Conservation (phyloP, 2,113 vertebrate species). For the Sebastes schlegelii region DNA sequence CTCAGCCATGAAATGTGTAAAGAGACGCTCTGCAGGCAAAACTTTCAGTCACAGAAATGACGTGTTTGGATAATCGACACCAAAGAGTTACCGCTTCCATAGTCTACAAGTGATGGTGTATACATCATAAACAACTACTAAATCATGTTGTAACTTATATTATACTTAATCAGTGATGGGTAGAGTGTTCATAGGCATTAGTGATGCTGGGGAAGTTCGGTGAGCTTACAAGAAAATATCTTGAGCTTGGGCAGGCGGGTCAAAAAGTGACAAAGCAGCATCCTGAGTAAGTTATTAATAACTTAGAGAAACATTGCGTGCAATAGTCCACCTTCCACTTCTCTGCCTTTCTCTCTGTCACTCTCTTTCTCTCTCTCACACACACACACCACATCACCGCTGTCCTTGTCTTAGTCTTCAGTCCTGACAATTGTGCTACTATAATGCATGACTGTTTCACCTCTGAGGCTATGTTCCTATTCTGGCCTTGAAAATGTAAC, state of each 20-base stretch:
- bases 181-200: not conserved
- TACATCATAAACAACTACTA: not conserved
- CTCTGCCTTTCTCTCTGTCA: too few relatives aligned
- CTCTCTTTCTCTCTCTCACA: too few relatives aligned
- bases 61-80: slow-evolving; percentile 36
- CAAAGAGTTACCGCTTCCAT: slow-evolving; percentile 6
- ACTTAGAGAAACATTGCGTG: too few relatives aligned
- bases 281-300: too few relatives aligned
- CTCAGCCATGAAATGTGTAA: slow-evolving; percentile 47
- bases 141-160: not conserved
- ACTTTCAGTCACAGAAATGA: slow-evolving; percentile 11
- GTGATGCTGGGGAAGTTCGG: too few relatives aligned
- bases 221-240: too few relatives aligned
- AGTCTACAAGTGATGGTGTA: slow-evolving; percentile 3
- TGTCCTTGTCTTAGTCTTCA: too few relatives aligned
- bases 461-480: not conserved
- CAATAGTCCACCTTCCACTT: too few relatives aligned
- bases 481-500: not conserved
- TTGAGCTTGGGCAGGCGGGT: too few relatives aligned
- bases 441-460: not conserved
- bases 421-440: too few relatives aligned
- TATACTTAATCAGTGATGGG: not conserved
- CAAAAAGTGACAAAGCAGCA: too few relatives aligned
- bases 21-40: slow-evolving; percentile 17
- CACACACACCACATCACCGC: too few relatives aligned